Conservation (phyloP, 2,888 invertebrate species). For the Nephrotoma appendiculata region DNA sequence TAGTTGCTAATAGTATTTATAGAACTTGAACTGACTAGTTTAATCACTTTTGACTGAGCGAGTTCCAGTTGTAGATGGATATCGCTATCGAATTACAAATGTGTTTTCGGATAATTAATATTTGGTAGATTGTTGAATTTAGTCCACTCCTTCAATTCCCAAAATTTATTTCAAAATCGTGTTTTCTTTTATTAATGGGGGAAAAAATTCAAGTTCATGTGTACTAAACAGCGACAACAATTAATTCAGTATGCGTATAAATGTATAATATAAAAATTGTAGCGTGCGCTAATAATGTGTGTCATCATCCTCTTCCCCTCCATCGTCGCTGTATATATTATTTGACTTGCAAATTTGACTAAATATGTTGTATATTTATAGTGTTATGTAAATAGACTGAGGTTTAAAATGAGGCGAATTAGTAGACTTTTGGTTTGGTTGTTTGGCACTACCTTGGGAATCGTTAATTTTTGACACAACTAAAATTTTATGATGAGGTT, state of each 20-base stretch:
- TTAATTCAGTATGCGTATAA: background rate
- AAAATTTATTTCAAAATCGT: background rate
- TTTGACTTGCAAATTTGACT: background rate
- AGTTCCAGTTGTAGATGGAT: background rate
- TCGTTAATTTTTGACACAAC: background rate
- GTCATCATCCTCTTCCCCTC: background rate
- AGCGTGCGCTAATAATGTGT: background rate
- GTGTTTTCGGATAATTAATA: background rate
- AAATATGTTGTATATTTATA: background rate
- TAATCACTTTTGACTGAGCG: background rate
- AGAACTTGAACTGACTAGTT: background rate
- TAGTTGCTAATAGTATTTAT: background rate
- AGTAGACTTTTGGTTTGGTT: background rate
- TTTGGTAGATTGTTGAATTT: background rate
- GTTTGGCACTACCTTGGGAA: background rate
- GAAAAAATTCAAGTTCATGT: background rate
- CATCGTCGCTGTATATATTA: background rate
- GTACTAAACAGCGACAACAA: background rate
- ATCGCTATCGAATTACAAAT: background rate
- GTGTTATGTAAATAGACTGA: background rate
- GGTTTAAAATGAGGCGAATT: background rate
- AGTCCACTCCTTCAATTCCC: background rate
- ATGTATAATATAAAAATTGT: background rate
- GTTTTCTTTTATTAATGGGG: background rate
- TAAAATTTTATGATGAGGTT: background rate